Evolutionary conservation across 1,140 invertebrate genomes (phyloP), one percentile per base, ranked within the genome.

Genomic region (Diachasma alloeum): DNA sequence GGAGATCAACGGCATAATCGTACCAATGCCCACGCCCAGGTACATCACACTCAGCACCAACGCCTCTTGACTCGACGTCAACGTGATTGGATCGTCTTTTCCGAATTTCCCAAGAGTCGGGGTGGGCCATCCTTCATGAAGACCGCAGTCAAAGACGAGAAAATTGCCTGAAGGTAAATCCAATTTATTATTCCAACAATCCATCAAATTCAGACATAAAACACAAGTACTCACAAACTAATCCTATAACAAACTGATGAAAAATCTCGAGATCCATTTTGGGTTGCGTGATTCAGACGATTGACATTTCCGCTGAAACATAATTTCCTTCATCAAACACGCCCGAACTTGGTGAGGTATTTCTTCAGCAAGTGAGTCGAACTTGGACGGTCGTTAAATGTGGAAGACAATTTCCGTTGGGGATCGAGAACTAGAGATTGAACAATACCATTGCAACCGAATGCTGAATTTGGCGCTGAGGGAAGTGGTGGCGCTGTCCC

Each of bases 41-140:
- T 89, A 89, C 80, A 90, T 78, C 36, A 88, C 79, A 82, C 89
- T 89, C 66, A 90, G 85, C 8, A 87, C 76, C 82, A 86, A 85
- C n/a, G 80, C 83, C 10, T 83, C 75, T 68, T 88, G 80, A 67
- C 84, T 69, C 13, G 71, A 68, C 4, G 81, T 82, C 31, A 88
- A 78, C 4, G 66, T 72, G 46, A 88, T 72, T 4, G 86, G 82
- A 75, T 89, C 87, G 13, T 83, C 82, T 0, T 71, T 70, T 10
- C 83, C 82, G 71, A 90, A 85, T 79, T 89, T 89, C 31, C 85
- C 83, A 31, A 90, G 81, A 66, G 85, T 86, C 11, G 87, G 85
- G 0, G 88, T 89, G 53, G 84, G 84, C 88, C 88, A 90, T 79
- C 88, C 88, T 71, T 90, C 88, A 79, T 89, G 83, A 68, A 89